Evolutionary conservation across 1,140 invertebrate species (phyloP), one percentile per base, ranked within the genome.

Genomic region (Lasioglossum baleicum): DNA sequence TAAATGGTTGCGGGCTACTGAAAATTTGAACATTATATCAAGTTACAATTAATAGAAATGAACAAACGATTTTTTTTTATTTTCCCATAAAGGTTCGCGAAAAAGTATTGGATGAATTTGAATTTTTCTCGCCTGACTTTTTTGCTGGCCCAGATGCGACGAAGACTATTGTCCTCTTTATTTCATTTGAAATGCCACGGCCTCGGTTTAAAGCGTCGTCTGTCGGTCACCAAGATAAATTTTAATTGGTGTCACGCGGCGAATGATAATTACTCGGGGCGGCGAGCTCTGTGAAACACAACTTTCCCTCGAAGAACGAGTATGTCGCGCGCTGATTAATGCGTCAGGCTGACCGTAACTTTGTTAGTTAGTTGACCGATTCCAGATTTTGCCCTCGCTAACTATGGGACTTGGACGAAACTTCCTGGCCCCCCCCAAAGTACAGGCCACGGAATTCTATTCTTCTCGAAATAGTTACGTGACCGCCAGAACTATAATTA

Each of bases 331-430:
- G n/a, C 56, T 77, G 75, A 77, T 77, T 77, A 77, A 77, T 71
- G 67, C 58, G n/a, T 53, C 58, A 77, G 60, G 17, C 22, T 74
- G 60, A 63, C 71, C 60, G 26, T 51, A 74, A 77, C 67, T 77
- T 76, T 20, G 51, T 76, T 77, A 61, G 66, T 48, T 69, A 71
- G 66, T 77, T 77, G 75, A 70, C 67, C 75, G 67, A 71, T 76
- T 48, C 65, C 53, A 69, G 74, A 76, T 77, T 77, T 71, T 77
- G 67, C 7, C 15, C 20, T 8, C n/a, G 26, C 40, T 22, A 58
- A 68, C 42, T 71, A 42, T 63, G 42, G 69, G 44, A 70, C 42
- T 77, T 51, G 26, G 15, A 0, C 10, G 15, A 1, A 51, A 77
- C 56, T 70, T 71, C 26, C 17, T 48, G 20, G 15, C 11, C 10